These are phyloP conservation scores for Disparrhopalites patrizii DNA, from an alignment of 2,888 invertebrate genomes.

Conservation along the genomic window DNA sequence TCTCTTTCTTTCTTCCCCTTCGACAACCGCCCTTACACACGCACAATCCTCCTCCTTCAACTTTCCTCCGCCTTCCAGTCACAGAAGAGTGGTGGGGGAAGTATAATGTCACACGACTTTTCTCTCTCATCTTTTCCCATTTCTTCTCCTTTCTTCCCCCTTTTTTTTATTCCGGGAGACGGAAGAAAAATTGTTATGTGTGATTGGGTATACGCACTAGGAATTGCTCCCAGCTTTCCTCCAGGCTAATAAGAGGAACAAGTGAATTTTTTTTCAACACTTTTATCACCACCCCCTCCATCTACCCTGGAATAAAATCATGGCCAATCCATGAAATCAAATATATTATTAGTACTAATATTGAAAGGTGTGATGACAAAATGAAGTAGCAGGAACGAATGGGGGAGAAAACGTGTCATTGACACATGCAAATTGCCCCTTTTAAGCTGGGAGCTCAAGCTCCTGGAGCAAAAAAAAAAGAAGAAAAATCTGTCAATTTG, in stretches of 20 bases:
- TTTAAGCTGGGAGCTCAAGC: not conserved
- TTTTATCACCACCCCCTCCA: not conserved
- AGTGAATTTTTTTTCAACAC: no score
- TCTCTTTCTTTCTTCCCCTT: not conserved
- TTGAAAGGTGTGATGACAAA: no score
- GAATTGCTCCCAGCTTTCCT: no score
- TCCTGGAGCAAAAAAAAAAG: not conserved
- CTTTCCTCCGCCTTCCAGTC: constrained; percentile 25
- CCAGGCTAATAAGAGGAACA: no score
- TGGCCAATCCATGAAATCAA: no score
- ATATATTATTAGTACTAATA: no score
- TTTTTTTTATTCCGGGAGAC: not conserved
- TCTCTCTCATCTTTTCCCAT: not conserved
- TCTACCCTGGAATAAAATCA: no score
- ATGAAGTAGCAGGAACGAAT: no score
- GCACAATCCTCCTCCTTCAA: not conserved
- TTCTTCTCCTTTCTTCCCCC: not conserved
- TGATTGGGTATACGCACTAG: no score
- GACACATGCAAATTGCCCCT: not conserved
- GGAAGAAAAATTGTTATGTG: no score
- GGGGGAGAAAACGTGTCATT: not conserved
- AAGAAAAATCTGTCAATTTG: constrained; percentile 3
- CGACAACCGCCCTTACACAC: not conserved
- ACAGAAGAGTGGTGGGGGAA: not conserved
- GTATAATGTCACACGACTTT: not conserved